These are phyloP conservation scores for Galerucella calmariensis DNA, from an alignment of 2,888 invertebrate genomes.

Conservation along the genomic window DNA sequence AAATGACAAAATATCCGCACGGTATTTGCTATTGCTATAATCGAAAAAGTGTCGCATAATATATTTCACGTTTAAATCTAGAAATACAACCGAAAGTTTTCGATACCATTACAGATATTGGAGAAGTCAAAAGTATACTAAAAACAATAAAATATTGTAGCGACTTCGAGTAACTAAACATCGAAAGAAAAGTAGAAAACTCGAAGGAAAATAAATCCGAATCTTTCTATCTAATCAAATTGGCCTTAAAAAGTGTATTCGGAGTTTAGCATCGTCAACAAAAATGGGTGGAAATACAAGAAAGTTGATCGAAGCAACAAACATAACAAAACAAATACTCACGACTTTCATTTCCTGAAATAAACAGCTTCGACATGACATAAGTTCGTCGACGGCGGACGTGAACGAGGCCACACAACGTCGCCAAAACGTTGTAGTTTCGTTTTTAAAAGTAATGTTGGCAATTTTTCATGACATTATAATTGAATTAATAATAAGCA, in stretches of 20 bases:
- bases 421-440: background rate
- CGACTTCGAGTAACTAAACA: slow-evolving; percentile 21
- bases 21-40: background rate
- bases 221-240: slow-evolving; percentile 52
- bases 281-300: slow-evolving; percentile 49
- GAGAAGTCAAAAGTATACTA: slow-evolving; percentile 32
- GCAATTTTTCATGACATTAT: too few species aligned
- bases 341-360: slow-evolving; percentile 61
- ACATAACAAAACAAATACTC: slow-evolving; percentile 58
- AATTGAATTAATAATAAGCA: too few species aligned
- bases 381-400: slow-evolving; percentile 39
- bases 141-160: slow-evolving; percentile 39
- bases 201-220: slow-evolving; percentile 37
- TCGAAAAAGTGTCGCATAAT: slow-evolving; percentile 26
- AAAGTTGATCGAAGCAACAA: slow-evolving; percentile 56
- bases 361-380: slow-evolving; percentile 59
- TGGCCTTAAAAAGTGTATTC: slow-evolving; percentile 50
- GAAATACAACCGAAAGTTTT: slow-evolving; percentile 24
- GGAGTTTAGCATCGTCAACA: slow-evolving; percentile 51
- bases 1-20: background rate
- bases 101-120: slow-evolving; percentile 40
- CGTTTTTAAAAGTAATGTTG: background rate
- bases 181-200: slow-evolving; percentile 30
- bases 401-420: background rate
- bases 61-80: slow-evolving; percentile 28